phyloP scores from a whole-genome alignment of 2,797 vertebrate genomes.

The Gorsachius magnificus region DNA sequence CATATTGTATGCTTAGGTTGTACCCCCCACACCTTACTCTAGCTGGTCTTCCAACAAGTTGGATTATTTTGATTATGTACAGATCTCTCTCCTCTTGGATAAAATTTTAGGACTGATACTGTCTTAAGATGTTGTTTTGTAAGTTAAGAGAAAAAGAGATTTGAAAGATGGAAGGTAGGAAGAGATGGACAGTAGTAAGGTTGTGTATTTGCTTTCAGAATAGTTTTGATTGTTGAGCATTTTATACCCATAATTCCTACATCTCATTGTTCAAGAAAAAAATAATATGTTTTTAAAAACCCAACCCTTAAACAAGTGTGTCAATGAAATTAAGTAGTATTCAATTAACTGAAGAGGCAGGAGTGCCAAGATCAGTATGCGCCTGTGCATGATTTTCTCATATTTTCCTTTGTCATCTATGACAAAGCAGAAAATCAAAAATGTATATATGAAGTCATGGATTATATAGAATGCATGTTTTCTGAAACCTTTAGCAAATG shows the following conservation, averaged over 20 bases:
- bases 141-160: neutral
- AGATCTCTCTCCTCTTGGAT: neutral
- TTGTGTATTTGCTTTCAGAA: neutral
- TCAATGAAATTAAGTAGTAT: neutral
- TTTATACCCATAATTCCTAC: neutral
- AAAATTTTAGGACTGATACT: neutral
- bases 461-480: neutral
- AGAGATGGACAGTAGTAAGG: neutral
- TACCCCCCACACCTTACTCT: neutral
- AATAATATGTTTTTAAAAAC: accelerated
- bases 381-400: neutral
- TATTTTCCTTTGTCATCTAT: neutral
- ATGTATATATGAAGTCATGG: neutral
- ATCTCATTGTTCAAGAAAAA: neutral
- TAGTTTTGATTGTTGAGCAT: neutral
- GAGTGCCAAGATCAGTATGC: neutral
- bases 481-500: neutral
- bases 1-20: neutral
- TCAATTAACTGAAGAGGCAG: neutral
- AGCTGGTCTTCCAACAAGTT: neutral
- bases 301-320: neutral
- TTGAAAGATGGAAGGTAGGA: neutral
- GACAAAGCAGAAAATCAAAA: neutral
- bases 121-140: neutral
- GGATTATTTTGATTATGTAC: neutral